Base-by-base conservation (phyloP, 2,888 invertebrate species). In the Eristalis arbustorum region DNA sequence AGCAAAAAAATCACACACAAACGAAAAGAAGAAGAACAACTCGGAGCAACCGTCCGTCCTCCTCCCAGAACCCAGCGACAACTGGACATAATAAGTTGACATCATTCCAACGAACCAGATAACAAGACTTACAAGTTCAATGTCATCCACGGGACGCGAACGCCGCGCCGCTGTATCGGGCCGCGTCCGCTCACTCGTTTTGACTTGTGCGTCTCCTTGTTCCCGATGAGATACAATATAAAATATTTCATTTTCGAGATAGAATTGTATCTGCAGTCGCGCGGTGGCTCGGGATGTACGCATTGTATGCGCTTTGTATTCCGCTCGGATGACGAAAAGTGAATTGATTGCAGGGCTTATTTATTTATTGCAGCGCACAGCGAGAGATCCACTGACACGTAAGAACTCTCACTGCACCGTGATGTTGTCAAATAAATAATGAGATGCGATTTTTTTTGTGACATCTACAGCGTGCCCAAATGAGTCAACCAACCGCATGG, bases 81-180 rank as follows among this genome's bases (percentile, higher is more conserved):
- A 68, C 63, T 74, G 84, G 71, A 80, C 75, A 71, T 84, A 79
- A 80, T 84, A 84, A 84, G 84, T 80, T 84, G 84, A 84, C 84
- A 84, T 84, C 80, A 84, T 84, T 84, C 72, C 75, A 80, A 62
- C 79, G 71, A 72, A 49, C 68, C 67, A 84, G 84, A 84, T 84
- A 84, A 84, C 80, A 80, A 80, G 84, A 84, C 80, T 80, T 80
- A 76, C 84, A 84, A 84, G 84, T 84, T 84, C 84, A 84, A 84
- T 84, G 84, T 80, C 84, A 84, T 84, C 59, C 66, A 37, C 64
- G 59, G 31, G 78, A 66, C 76, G 67, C 34, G 75, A 68, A 59
- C 25, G 59, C 18, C 25, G 80, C 76, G 67, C 76, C 72, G 64
- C 25, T 2, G 25, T 25, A 25, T 25, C 25, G 3, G 25, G 25